Evolutionary conservation across 2,888 invertebrate species (phyloP), one percentile per base, ranked within the genome.

Genomic region (Colostygia pectinataria): DNA sequence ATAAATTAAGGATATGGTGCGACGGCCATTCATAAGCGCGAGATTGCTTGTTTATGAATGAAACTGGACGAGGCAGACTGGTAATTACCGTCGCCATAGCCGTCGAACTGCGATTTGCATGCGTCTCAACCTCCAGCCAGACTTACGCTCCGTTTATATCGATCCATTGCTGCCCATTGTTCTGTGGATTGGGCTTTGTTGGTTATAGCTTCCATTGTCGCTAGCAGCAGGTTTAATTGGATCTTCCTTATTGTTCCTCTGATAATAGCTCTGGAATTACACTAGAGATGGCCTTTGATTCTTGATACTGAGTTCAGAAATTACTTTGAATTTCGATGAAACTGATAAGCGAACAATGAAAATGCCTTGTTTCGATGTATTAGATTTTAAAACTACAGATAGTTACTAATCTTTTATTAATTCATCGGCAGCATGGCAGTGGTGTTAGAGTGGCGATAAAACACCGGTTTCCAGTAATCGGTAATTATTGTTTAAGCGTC

Each of bases 41-140:
- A 75, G 80, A 75, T 77, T 65, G 74, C 75, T 80, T 79, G 79
- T 82, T 89, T 87, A 86, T 90, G 89, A 90, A 90, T 90, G 89
- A 82, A 84, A 76, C 76, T 66, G 69, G 44, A 32, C 45, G 41
- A 46, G 33, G 69, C 73, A 72, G 75, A 77, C 71, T 75, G 74
- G 74, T 80, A 83, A 87, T 85, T 86, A 83, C 76, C 71, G 78
- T 71, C 81, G 78, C 79, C 75, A 77, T 76, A 34, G 40, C 28
- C 34, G 34, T 33, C 75, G 76, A 77, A 65, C 70, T 74, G 72
- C 79, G 73, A 84, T 86, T 87, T 85, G 78, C 86, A 87, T 85
- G 72, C 57, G 55, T 60, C 51, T 41, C 44, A 13, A 27, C 42
- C 65, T 67, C 64, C 64, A 64, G 59, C 60, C 60, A 57, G 56